A percentile compares a stretch with the other conserved stretches of the same genome.
phyloP scores from a whole-genome alignment of 2,797 vertebrate species.

The Micrastur ruficollis region DNA sequence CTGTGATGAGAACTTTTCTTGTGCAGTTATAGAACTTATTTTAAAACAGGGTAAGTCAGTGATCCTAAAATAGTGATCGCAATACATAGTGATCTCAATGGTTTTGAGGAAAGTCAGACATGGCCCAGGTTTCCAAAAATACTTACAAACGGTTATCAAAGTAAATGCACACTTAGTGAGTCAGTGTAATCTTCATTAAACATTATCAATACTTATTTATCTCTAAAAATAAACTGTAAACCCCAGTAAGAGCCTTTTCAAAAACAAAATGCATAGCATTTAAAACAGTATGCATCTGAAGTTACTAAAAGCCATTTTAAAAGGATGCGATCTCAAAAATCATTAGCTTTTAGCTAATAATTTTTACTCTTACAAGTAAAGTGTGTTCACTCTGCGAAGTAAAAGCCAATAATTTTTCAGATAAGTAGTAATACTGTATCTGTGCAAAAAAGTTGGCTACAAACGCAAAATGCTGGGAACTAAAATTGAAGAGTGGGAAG shows the following conservation, averaged over 20 bases:
- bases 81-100: not conserved
- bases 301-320: not conserved
- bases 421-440: not conserved
- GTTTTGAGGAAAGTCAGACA: not conserved
- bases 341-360: not conserved
- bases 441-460: not conserved
- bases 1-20: not conserved
- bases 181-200: not conserved
- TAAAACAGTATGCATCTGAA: not conserved
- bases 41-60: not conserved
- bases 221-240: constrained; percentile 13
- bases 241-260: not conserved
- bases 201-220: not conserved
- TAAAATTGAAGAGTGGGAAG: not conserved
- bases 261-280: not conserved
- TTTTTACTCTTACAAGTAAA: not conserved
- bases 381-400: not conserved
- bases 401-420: not conserved
- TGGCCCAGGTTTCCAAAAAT: not conserved
- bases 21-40: not conserved
- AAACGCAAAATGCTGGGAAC: not conserved
- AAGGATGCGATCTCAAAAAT: not conserved
- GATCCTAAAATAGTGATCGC: not conserved
- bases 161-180: not conserved
- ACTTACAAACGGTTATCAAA: not conserved